These are phyloP conservation scores for Paramormyrops hopkinsi DNA, from an alignment of 2,797 vertebrate species.

Conservation along the genomic window DNA sequence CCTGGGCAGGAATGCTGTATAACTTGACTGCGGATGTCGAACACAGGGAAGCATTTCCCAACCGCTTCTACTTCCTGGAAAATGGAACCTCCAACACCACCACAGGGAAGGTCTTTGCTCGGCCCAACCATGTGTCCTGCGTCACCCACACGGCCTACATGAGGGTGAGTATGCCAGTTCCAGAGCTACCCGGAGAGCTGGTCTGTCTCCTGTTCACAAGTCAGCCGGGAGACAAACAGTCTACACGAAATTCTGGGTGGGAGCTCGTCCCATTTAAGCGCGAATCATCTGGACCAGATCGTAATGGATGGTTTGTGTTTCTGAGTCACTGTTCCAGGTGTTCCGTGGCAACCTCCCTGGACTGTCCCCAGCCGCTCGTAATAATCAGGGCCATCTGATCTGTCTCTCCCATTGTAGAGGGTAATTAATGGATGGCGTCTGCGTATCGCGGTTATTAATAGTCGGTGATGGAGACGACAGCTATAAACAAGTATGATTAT, in stretches of 20 bases:
- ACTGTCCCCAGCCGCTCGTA: slow-evolving; percentile 19
- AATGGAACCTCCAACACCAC: slow-evolving; percentile 76
- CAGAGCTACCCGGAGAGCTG: background rate
- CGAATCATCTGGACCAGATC: slow-evolving; percentile 1
- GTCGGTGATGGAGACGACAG: slow-evolving; percentile 42
- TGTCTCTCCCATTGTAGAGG: slow-evolving; percentile 27
- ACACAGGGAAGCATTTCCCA: slow-evolving; percentile 69
- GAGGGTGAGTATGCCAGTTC: slow-evolving; percentile 63
- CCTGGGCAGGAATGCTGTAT: slow-evolving; percentile 73
- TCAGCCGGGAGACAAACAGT: background rate
- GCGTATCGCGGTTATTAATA: slow-evolving; percentile 31
- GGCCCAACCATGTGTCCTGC: slow-evolving; percentile 56
- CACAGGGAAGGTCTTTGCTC: slow-evolving; percentile 58
- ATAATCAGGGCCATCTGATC: slow-evolving; percentile 38
- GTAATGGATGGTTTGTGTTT: slow-evolving; percentile 14
- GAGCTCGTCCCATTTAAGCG: background rate
- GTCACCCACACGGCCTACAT: slow-evolving; percentile 70
- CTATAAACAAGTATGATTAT: slow-evolving; percentile 58
- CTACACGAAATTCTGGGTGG: background rate
- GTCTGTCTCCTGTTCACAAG: background rate
- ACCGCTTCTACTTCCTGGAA: slow-evolving; percentile 84
- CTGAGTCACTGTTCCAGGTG: slow-evolving; percentile 33
- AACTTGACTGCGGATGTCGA: slow-evolving; percentile 79
- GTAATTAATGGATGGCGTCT: slow-evolving; percentile 37
- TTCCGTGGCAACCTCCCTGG: slow-evolving; percentile 25